Conservation (phyloP, 2,797 vertebrate species). For the Enteromius unitaeniatus region DNA sequence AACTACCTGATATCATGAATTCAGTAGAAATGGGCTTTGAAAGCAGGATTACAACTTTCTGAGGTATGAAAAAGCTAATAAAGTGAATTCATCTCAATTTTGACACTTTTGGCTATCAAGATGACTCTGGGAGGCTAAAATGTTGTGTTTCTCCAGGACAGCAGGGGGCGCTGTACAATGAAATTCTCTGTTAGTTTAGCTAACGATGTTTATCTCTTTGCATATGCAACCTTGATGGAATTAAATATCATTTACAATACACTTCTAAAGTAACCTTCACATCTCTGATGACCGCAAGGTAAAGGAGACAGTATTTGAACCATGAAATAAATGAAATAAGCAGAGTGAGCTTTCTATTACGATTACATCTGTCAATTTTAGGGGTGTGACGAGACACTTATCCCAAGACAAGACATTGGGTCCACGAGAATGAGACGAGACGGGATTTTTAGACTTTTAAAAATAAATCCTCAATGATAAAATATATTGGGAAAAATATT, state of each 20-base stretch:
- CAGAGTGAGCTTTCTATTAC: neutral
- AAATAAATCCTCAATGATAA: too few relatives aligned
- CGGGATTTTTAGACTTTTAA: too few relatives aligned
- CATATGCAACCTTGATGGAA: neutral
- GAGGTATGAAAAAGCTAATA: neutral
- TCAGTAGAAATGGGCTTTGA: neutral
- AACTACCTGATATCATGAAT: neutral
- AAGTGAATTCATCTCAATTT: neutral
- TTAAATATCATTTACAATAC: neutral
- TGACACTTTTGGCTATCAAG: neutral
- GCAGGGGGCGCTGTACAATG: neutral
- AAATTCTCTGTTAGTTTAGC: neutral
- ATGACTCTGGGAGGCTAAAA: too few relatives aligned
- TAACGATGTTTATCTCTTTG: neutral
- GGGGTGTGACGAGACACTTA: too few relatives aligned
- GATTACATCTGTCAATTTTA: neutral
- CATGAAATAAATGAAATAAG: neutral
- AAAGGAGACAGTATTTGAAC: neutral
- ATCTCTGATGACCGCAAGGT: neutral
- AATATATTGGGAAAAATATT: too few relatives aligned
- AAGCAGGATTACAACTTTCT: neutral
- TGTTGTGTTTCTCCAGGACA: neutral
- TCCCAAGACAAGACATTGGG: too few relatives aligned
- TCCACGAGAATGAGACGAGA: too few relatives aligned
- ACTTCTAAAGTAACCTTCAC: neutral